These are phyloP conservation scores for Brachionus sp. DNA, from an alignment of 1,140 invertebrate species.

Conservation along the genomic window DNA sequence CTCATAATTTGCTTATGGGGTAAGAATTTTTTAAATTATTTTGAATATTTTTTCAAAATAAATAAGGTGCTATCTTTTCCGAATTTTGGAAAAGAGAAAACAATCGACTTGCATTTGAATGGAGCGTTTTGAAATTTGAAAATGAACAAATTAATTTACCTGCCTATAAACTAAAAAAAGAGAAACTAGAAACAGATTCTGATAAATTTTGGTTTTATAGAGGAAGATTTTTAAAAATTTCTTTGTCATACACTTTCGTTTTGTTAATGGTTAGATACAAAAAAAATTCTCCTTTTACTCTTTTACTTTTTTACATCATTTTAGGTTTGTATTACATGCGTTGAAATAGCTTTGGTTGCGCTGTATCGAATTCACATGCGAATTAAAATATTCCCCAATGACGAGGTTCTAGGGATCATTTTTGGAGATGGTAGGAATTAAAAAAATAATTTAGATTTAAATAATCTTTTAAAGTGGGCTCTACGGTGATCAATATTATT, in stretches of 20 bases:
- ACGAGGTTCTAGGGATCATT: slow-evolving; percentile 49
- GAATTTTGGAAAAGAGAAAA: slow-evolving; percentile 60
- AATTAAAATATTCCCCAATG: not conserved
- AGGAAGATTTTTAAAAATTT: slow-evolving; percentile 53
- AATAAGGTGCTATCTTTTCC: slow-evolving; percentile 59
- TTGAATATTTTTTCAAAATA: not conserved
- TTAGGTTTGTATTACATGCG: slow-evolving; percentile 50
- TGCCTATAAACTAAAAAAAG: slow-evolving; percentile 54
- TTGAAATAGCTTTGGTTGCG: slow-evolving; percentile 49
- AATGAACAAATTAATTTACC: slow-evolving; percentile 58
- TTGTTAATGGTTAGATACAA: slow-evolving; percentile 54
- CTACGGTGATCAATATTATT: slow-evolving; percentile 58
- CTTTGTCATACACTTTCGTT: slow-evolving; percentile 52
- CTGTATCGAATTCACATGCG: slow-evolving; percentile 56
- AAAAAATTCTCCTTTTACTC: not conserved
- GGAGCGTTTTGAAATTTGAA: slow-evolving; percentile 61
- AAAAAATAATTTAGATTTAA: slow-evolving; percentile 47
- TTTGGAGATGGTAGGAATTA: slow-evolving; percentile 51
- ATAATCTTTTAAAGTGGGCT: slow-evolving; percentile 53
- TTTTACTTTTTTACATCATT: not conserved
- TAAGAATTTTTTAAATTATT: slow-evolving; percentile 48
- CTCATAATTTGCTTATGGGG: slow-evolving; percentile 60
- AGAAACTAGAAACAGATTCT: slow-evolving; percentile 51
- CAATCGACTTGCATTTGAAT: slow-evolving; percentile 57
- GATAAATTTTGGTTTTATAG: slow-evolving; percentile 55